These are phyloP conservation scores for Typhlomys cinereus DNA, from an alignment of 2,113 vertebrate genomes.

Conservation along the genomic window DNA sequence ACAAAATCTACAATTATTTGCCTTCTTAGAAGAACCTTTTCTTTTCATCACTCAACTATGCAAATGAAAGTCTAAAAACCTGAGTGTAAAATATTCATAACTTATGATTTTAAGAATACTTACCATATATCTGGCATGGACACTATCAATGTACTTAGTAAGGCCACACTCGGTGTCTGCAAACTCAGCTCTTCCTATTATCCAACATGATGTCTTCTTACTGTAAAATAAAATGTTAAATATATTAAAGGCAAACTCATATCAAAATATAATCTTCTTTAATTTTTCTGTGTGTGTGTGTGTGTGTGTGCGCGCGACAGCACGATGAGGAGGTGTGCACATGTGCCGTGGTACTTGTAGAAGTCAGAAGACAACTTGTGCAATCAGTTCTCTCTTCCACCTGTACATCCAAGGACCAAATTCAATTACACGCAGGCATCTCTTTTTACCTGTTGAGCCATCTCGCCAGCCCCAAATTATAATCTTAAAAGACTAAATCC, in stretches of 20 bases:
- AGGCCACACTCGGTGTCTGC: constrained; percentile 18
- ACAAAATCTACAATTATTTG: neutral
- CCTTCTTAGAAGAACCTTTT: neutral
- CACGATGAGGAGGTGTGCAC: no score
- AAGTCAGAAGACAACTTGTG: no score
- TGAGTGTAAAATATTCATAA: neutral
- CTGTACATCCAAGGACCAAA: no score
- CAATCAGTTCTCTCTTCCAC: no score
- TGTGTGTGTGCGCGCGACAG: no score
- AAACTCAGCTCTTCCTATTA: constrained; percentile 47
- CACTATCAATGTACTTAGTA: constrained; percentile 27
- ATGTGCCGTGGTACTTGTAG: no score
- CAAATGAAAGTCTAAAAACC: constrained; percentile 39
- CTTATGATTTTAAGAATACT: constrained; percentile 47
- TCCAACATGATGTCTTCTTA: constrained; percentile 59
- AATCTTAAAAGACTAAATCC: constrained; percentile 16
- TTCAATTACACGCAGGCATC: no score
- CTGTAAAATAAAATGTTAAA: constrained; percentile 42
- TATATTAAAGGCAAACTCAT: constrained; percentile 29
- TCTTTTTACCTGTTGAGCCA: no score
- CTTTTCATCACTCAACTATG: constrained; percentile 1
- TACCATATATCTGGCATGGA: constrained; percentile 33
- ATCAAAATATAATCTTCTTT: constrained; percentile 27
- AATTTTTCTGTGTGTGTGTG: no score
- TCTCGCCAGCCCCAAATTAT: neutral